These are phyloP conservation scores for rat (Rattus norvegicus) DNA, from an alignment of 2,113 vertebrate species.

Conservation along the genomic window GRCr8 NC_086021.1:170429001-170429500, in stretches of 20 bases:
- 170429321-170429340: neutral
- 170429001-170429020: neutral
- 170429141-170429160: neutral
- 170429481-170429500: neutral
- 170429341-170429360: neutral
- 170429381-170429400: neutral
- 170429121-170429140: neutral
- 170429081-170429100: neutral
- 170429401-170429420: neutral
- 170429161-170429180: neutral
- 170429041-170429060: neutral
- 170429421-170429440: neutral
- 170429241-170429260: neutral
- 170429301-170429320: neutral
- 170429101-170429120: neutral
- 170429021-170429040: no score
- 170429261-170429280: accelerated
- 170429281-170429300: neutral
- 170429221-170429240: no score
- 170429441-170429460: neutral
- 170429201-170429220: neutral
- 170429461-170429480: neutral
- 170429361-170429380: neutral
- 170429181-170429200: no score
- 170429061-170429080: neutral